Evolutionary conservation across 1,140 invertebrate species (phyloP), one percentile per base, ranked within the genome.

Genomic region (Cyclargus thomasi): DNA sequence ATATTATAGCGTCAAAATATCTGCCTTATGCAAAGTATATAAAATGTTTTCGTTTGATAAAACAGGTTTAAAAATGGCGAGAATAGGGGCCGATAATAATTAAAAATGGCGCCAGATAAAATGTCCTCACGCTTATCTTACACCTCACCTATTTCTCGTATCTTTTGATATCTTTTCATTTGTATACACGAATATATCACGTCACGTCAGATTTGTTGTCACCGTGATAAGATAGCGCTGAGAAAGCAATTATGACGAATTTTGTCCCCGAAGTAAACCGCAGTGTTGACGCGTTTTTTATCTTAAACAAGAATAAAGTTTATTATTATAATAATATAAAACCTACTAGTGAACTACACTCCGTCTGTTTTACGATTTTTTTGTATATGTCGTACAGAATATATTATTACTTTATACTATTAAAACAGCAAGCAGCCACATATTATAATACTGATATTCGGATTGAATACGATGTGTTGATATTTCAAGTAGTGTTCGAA

Each of bases 191-290:
- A 59, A 59, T 59, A 20, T 59, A 59, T 59, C 55, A 20, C 17
- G 55, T 18, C 20, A 20, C 55, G 55, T 59, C 55, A 59, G 55
- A 59, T 22, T 59, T 59, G 55, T 59, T 20, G 55, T 59, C 17
- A 20, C 55, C 10, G 8, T 21, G 55, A 59, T 59, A 59, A 59
- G 55, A 59, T 59, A 59, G 20, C 17, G 55, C 39, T 47, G 39
- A 47, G 39, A 47, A 47, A 47, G 39, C 39, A 47, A 47, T 47
- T 47, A 47, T 16, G 39, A 47, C 39, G 39, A 47, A 47, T 47
- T 14, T 47, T 47, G 1, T 47, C 39, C 11, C 39, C 14, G 39
- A 29, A 29, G 39, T 7, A 47, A 47, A 16, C 39, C 39, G 0
- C 3, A 7, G 6, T 47, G 39, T 47, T 16, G 39, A 29, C 4